Percentiles rank a stretch among this genome's conserved stretches.
phyloP scores from a whole-genome alignment of 2,113 vertebrate genomes.

The Pluvianellus socialis region DNA sequence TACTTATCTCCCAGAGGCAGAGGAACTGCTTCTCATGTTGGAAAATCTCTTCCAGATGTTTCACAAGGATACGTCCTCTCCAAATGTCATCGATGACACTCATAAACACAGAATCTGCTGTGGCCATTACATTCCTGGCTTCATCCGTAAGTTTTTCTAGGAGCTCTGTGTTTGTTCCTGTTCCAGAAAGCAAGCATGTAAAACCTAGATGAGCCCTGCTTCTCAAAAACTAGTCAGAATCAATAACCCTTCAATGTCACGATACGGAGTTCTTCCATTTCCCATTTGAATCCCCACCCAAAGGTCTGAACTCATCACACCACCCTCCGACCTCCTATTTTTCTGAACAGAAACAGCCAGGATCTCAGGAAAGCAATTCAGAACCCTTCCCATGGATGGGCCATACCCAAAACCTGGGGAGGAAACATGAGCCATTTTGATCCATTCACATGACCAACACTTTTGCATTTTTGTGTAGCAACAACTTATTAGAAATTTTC shows the following conservation, averaged over 20 bases:
- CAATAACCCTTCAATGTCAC: not conserved
- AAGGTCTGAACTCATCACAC: not conserved
- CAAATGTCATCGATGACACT: constrained; percentile 37
- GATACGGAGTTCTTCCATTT: not conserved
- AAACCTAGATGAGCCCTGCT: not conserved
- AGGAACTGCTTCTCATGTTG: constrained; percentile 59
- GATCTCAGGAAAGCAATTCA: not conserved
- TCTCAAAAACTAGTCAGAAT: not conserved
- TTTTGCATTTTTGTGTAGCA: not conserved
- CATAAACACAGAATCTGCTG: constrained; percentile 71
- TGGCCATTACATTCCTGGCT: constrained; percentile 68
- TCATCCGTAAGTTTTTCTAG: constrained; percentile 72
- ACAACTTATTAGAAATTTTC: not conserved
- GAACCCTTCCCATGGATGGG: not conserved
- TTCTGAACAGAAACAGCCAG: not conserved
- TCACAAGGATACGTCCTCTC: constrained; percentile 67
- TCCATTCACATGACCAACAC: not conserved
- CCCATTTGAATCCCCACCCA: not conserved
- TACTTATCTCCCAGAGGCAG: constrained; percentile 80
- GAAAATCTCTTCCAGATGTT: constrained; percentile 75
- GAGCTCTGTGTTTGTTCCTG: constrained; percentile 74
- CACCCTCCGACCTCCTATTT: not conserved
- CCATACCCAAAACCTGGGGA: not conserved
- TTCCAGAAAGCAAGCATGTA: not conserved
- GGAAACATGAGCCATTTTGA: not conserved